phyloP scores from a whole-genome alignment of 2,888 invertebrate species.

The Rhodophaea formosa region DNA sequence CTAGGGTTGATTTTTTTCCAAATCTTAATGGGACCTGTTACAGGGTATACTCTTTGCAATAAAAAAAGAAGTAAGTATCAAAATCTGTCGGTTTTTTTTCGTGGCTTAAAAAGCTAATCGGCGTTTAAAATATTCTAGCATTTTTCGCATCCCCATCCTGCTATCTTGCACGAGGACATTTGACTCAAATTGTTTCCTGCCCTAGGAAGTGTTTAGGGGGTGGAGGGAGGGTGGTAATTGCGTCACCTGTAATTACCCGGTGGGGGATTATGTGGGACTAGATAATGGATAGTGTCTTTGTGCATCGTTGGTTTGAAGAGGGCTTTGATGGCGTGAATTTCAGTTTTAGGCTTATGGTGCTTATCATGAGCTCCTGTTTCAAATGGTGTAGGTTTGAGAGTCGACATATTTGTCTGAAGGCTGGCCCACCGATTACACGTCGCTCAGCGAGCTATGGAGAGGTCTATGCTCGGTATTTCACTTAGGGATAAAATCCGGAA shows the following conservation, averaged over 20 bases:
- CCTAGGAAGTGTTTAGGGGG: constrained; percentile 20
- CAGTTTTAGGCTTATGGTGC: not conserved
- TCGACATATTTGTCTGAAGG: too few species aligned
- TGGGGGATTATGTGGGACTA: constrained; percentile 10
- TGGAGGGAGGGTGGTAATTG: constrained; percentile 20
- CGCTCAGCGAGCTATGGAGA: too few species aligned
- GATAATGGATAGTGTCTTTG: constrained; percentile 12
- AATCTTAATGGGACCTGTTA: too few species aligned
- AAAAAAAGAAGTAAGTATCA: too few species aligned
- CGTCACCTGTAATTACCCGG: constrained; percentile 23
- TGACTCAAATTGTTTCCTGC: constrained; percentile 16
- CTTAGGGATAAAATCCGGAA: too few species aligned
- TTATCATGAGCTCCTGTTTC: not conserved
- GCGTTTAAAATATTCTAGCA: not conserved
- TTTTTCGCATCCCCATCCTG: not conserved
- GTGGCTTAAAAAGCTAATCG: too few species aligned
- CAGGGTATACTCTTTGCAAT: too few species aligned
- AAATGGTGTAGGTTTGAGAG: too few species aligned
- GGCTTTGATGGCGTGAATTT: not conserved
- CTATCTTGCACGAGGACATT: constrained; percentile 10
- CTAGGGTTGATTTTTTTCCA: too few species aligned
- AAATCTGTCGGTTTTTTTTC: too few species aligned
- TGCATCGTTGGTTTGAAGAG: constrained; percentile 9
- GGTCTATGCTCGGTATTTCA: too few species aligned
- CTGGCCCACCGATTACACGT: too few species aligned